These are phyloP conservation scores for Hermatobates lingyangjiaoensis DNA, from an alignment of 1,140 invertebrate species.

Conservation along the genomic window DNA sequence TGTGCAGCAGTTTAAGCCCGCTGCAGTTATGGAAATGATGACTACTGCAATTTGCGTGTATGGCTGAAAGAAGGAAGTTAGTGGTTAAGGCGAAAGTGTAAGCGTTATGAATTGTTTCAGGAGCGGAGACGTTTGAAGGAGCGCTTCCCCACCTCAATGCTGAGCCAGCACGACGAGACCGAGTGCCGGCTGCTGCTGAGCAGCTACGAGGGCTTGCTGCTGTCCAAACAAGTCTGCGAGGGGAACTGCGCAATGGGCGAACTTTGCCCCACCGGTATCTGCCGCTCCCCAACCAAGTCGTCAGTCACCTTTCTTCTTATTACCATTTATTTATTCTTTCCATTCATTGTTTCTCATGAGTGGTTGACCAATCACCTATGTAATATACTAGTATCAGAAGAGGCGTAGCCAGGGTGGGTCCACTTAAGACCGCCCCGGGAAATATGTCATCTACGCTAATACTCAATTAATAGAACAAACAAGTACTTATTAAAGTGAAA, in stretches of 20 bases:
- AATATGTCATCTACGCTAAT: no score
- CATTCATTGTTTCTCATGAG: neutral
- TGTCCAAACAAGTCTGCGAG: constrained; percentile 60
- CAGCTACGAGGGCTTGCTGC: constrained; percentile 59
- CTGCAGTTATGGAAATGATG: no score
- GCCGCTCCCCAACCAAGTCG: constrained; percentile 32
- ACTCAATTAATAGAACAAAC: neutral
- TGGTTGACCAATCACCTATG: neutral
- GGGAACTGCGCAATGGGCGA: constrained; percentile 66
- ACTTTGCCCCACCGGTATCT: constrained; percentile 59
- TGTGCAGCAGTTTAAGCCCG: no score
- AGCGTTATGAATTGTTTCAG: no score
- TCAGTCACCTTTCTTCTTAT: constrained; percentile 15
- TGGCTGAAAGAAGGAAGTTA: no score
- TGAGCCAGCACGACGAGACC: constrained; percentile 50
- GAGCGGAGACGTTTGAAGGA: constrained; percentile 64
- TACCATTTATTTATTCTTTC: neutral
- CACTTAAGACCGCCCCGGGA: no score
- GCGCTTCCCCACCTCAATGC: constrained; percentile 56
- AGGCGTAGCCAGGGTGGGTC: neutral
- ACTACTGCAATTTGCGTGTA: no score
- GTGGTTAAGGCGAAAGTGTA: no score
- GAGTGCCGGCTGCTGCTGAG: constrained; percentile 54
- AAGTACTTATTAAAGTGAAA: neutral
- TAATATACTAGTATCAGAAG: neutral